These are phyloP conservation scores for Caenorhabditis sulstoni DNA, from an alignment of 2,888 invertebrate genomes.

Conservation along the genomic window DNA sequence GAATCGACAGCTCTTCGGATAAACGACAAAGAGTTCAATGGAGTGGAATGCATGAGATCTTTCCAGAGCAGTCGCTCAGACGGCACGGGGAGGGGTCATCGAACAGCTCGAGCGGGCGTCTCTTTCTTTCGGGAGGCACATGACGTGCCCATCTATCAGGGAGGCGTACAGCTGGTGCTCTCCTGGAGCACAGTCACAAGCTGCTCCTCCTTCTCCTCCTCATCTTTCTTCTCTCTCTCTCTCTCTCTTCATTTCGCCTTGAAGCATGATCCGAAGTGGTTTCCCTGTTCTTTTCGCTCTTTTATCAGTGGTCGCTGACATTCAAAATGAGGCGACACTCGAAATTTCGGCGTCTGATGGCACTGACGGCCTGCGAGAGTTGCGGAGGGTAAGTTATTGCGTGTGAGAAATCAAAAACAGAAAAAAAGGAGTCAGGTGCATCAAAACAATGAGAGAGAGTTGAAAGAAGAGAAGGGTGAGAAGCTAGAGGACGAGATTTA, in stretches of 20 bases:
- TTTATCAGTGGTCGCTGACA: not conserved
- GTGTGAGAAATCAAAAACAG: not conserved
- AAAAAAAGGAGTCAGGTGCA: conserved; percentile 1
- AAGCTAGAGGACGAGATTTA: conserved; percentile 28
- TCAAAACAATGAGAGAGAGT: not conserved
- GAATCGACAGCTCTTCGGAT: no score
- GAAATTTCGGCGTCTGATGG: not conserved
- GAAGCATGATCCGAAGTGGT: conserved; percentile 11
- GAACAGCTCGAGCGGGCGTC: no score
- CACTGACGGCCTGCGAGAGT: not conserved
- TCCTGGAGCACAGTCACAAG: conserved; percentile 35
- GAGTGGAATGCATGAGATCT: no score
- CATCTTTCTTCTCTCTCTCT: not conserved
- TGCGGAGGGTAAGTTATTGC: not conserved
- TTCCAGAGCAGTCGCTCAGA: not conserved
- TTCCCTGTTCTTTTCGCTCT: conserved; percentile 6
- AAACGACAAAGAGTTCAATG: no score
- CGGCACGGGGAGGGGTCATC: conserved; percentile 20
- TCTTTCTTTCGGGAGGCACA: conserved; percentile 21
- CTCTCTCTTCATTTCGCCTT: conserved; percentile 1
- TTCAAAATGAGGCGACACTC: not conserved
- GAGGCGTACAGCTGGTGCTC: conserved; percentile 26
- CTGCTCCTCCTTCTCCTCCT: conserved; percentile 3
- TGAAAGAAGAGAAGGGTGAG: conserved; percentile 11
- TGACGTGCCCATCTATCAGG: conserved; percentile 45